Conservation (phyloP, 2,797 vertebrate genomes). For the Synanceia verrucosa region DNA sequence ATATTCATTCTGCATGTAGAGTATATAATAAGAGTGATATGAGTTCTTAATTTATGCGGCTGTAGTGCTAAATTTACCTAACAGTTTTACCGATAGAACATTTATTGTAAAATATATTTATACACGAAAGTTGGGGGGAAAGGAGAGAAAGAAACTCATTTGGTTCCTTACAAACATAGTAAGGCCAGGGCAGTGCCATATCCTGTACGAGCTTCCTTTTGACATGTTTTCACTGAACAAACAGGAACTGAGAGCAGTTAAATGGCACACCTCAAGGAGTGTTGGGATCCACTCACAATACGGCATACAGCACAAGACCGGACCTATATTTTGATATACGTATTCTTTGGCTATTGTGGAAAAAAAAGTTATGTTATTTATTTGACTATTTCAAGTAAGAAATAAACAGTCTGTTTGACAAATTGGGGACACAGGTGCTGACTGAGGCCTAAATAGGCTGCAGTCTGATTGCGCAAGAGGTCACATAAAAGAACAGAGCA, state of each 20-base stretch:
- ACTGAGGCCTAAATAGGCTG: slow-evolving; percentile 29
- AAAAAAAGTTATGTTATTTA: neutral
- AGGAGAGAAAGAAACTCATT: neutral
- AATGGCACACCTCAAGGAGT: slow-evolving; percentile 75
- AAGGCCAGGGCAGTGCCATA: slow-evolving; percentile 26
- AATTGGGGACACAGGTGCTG: slow-evolving; percentile 6
- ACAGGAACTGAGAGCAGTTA: slow-evolving; percentile 65
- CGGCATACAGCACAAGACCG: slow-evolving; percentile 7
- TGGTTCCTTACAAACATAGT: slow-evolving; percentile 13
- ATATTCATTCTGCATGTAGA: neutral
- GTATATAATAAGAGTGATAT: too few species aligned
- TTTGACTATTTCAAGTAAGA: slow-evolving; percentile 8
- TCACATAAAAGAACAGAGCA: slow-evolving; percentile 29
- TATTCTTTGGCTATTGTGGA: neutral
- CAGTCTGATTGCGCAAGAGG: slow-evolving; percentile 4
- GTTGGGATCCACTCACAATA: slow-evolving; percentile 43
- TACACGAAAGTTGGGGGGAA: neutral
- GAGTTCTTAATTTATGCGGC: too few species aligned
- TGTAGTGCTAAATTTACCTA: neutral
- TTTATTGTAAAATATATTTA: neutral
- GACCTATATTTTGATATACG: slow-evolving; percentile 2
- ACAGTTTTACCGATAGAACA: neutral
- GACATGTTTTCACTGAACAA: slow-evolving; percentile 63
- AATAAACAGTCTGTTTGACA: slow-evolving; percentile 22
- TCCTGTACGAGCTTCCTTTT: slow-evolving; percentile 63